phyloP scores from a whole-genome alignment of 2,113 vertebrate species.

The Prolemur simus region DNA sequence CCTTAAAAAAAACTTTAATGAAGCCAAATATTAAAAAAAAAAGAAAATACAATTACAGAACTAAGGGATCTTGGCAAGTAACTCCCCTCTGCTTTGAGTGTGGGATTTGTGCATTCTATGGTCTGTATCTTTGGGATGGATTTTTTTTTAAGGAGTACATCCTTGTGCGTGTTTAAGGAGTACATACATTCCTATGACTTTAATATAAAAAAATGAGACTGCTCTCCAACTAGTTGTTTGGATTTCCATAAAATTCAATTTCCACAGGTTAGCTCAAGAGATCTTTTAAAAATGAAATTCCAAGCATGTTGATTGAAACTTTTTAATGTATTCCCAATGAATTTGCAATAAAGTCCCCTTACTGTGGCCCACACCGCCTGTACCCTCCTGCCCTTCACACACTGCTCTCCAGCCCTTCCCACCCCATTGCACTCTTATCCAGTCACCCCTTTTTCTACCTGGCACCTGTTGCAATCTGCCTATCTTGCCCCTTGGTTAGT shows the following conservation, averaged over 20 bases:
- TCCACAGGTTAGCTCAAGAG: constrained; percentile 13
- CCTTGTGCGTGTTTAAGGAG: neutral
- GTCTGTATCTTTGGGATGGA: neutral
- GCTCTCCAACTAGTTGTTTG: constrained; percentile 6
- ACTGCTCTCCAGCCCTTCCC: neutral
- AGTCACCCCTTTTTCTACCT: neutral
- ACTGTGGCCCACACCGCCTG: neutral
- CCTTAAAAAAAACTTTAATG: neutral
- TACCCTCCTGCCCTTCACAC: neutral
- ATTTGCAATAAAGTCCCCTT: neutral
- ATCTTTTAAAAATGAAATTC: neutral
- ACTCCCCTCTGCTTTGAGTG: neutral
- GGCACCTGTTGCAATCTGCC: neutral
- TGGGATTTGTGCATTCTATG: neutral
- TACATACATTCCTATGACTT: neutral
- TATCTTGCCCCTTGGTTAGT: neutral
- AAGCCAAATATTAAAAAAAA: neutral
- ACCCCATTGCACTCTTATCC: neutral
- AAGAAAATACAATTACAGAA: neutral
- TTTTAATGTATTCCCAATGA: neutral
- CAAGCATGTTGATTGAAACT: neutral
- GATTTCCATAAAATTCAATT: constrained; percentile 19
- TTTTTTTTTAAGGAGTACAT: neutral
- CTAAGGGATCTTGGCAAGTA: neutral
- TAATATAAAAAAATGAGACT: neutral